phyloP scores from a whole-genome alignment of 2,797 vertebrate species.

The Macropus fuliginosus region DNA sequence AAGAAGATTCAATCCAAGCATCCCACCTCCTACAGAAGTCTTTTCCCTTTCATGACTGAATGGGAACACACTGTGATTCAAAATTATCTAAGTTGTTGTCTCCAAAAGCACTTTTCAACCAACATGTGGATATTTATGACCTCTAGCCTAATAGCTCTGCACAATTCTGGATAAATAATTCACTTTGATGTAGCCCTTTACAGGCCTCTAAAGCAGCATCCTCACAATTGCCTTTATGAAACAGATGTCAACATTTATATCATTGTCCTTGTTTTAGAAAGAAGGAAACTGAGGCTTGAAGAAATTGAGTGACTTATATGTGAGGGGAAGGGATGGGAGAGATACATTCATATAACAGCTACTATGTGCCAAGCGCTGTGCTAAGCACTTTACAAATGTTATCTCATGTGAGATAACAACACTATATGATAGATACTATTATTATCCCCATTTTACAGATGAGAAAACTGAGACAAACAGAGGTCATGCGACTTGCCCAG shows the following conservation, averaged over 20 bases:
- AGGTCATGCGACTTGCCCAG: background rate
- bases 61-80: conserved; percentile 49
- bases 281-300: background rate
- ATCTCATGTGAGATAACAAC: background rate
- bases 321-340: background rate
- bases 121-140: conserved; percentile 31
- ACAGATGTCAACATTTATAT: background rate
- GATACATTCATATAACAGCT: background rate
- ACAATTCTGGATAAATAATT: background rate
- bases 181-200: background rate
- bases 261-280: background rate
- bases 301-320: background rate
- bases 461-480: background rate
- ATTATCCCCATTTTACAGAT: background rate
- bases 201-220: background rate
- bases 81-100: conserved; percentile 9
- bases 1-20: conserved; percentile 78
- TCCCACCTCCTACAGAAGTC: conserved; percentile 73
- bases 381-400: background rate
- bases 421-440: background rate
- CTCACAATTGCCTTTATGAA: background rate
- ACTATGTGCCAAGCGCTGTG: background rate
- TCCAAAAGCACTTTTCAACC: conserved; percentile 65
- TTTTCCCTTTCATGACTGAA: conserved; percentile 63
- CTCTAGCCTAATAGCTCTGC: conserved; percentile 21